Percentiles rank a stretch among this genome's conserved stretches.
phyloP scores from a whole-genome alignment of 2,888 invertebrate genomes.

The Nematopogon swammerdamellus region DNA sequence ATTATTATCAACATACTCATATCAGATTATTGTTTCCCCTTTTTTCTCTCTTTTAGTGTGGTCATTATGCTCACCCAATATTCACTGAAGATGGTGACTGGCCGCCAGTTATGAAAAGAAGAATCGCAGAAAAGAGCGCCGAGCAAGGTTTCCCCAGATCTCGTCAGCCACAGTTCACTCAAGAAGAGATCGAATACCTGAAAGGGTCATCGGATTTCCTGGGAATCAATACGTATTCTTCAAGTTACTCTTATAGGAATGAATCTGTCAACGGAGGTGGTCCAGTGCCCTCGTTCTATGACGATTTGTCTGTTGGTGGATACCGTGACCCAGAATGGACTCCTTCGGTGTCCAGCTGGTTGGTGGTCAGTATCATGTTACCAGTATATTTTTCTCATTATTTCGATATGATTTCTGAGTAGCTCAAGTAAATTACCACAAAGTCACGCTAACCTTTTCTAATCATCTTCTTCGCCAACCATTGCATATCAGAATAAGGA shows the following conservation, averaged over 20 bases:
- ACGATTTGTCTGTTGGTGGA: constrained; percentile 5
- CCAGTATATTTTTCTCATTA: no score
- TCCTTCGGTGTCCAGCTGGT: constrained; percentile 13
- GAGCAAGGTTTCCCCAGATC: constrained; percentile 35
- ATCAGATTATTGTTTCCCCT: no score
- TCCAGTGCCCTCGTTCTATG: constrained; percentile 4
- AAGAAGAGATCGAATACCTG: constrained; percentile 27
- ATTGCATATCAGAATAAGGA: no score
- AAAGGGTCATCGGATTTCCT: constrained; percentile 33
- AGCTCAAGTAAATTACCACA: no score
- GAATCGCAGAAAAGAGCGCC: constrained; percentile 37
- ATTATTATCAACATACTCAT: no score
- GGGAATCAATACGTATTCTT: constrained; percentile 67
- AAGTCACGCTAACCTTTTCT: no score
- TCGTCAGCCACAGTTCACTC: constrained; percentile 39
- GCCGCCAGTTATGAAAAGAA: constrained; percentile 37
- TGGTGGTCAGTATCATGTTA: no score
- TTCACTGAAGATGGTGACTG: constrained; percentile 47
- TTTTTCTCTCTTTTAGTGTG: no score
- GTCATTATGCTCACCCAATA: constrained; percentile 46
- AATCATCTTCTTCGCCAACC: no score
- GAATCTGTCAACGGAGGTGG: background rate
- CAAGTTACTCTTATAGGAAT: constrained; percentile 13
- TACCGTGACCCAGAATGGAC: constrained; percentile 15
- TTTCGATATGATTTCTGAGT: no score